Evolutionary conservation across 2,888 invertebrate species (phyloP).

Genomic region (Brachylomia viminalis): DNA sequence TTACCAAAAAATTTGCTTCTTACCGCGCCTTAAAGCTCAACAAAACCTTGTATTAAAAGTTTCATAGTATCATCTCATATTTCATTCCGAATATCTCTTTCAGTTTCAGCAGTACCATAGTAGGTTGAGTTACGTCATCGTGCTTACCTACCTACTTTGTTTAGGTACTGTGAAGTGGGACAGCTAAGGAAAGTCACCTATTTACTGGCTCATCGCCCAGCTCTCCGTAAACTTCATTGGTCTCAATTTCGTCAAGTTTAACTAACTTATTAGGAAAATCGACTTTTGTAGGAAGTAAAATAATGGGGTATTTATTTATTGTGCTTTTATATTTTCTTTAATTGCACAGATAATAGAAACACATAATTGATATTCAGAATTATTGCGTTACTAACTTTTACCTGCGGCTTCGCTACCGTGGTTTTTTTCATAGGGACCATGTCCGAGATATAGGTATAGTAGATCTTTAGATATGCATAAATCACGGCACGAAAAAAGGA

Average conservation of each 20-base stretch:
- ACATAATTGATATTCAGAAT: not conserved
- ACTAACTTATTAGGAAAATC: constrained; percentile 8
- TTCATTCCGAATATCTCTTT: constrained; percentile 3
- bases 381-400: not conserved
- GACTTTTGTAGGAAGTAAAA: not conserved
- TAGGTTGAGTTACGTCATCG: constrained; percentile 17
- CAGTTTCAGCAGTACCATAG: not conserved
- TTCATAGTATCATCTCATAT: constrained; percentile 6
- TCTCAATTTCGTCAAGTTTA: constrained; percentile 28
- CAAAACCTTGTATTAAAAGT: not conserved
- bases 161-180: constrained; percentile 24
- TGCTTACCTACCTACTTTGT: constrained; percentile 28
- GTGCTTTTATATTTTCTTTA: not conserved
- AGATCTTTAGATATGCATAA: not conserved
- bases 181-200: constrained; percentile 17
- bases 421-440: not conserved
- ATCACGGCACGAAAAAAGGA: not conserved
- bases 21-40: not conserved
- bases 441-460: not conserved
- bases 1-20: not conserved
- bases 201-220: constrained; percentile 17
- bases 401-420: not conserved
- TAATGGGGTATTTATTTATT: not conserved
- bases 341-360: not conserved
- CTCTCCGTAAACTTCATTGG: constrained; percentile 20